phyloP scores from a whole-genome alignment of 2,113 vertebrate species.

The Solea senegalensis region DNA sequence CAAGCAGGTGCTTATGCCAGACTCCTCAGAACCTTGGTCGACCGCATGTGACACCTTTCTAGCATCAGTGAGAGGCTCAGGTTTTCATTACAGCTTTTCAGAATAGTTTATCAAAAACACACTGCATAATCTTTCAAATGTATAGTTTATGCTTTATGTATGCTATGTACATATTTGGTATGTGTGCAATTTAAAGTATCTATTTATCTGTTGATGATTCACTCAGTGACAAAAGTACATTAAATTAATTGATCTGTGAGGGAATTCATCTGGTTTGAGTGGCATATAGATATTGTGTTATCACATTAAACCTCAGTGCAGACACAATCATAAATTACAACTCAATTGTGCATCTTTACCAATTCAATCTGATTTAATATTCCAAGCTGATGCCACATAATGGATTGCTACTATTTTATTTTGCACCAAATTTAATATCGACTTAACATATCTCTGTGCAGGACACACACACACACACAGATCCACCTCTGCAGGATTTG shows the following conservation, averaged over 20 bases:
- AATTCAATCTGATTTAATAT: slow-evolving; percentile 15
- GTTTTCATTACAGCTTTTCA: not conserved
- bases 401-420: slow-evolving; percentile 9
- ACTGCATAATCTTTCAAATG: not conserved
- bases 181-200: not conserved
- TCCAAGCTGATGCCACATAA: slow-evolving; percentile 26
- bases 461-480: not conserved
- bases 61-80: not conserved
- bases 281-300: not conserved
- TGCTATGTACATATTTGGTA: too few relatives aligned
- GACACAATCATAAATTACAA: not conserved
- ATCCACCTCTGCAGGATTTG: slow-evolving; percentile 6
- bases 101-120: not conserved
- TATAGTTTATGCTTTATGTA: not conserved
- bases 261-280: slow-evolving; percentile 20
- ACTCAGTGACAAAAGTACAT: not conserved
- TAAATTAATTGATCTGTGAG: not conserved
- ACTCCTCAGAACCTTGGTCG: not conserved
- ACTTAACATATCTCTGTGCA: slow-evolving; percentile 23
- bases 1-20: not conserved
- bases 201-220: slow-evolving; percentile 1
- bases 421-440: not conserved
- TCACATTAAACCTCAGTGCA: not conserved
- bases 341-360: not conserved
- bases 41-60: not conserved